Conservation (phyloP, 23 tunicate genomes). For the Ascidia mentula region DNA sequence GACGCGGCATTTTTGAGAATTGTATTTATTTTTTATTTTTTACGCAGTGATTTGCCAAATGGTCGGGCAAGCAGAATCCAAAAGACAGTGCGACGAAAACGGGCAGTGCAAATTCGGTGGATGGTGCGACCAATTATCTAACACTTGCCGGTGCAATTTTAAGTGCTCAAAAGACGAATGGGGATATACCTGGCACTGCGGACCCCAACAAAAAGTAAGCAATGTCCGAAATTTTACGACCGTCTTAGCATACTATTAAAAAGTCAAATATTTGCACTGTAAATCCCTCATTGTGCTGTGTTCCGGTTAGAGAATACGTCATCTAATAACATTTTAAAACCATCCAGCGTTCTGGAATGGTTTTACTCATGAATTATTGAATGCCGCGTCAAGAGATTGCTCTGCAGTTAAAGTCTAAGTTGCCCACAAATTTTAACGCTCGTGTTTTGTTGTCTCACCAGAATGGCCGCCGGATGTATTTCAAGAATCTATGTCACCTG, state of each 20-base stretch:
- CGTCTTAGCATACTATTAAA: neutral
- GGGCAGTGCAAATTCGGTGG: constrained; percentile 41
- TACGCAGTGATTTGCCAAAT: neutral
- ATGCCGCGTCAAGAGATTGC: neutral
- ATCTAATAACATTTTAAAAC: neutral
- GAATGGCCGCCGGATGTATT: constrained; percentile 3
- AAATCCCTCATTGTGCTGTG: no score
- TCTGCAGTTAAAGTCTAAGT: neutral
- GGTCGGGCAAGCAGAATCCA: neutral
- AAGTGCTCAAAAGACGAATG: constrained; percentile 10
- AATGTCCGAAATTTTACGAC: neutral
- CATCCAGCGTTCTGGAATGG: neutral
- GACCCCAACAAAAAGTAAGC: constrained; percentile 19
- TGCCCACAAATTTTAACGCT: no score
- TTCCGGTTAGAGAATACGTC: neutral
- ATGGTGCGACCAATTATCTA: neutral
- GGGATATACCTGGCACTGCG: constrained; percentile 10
- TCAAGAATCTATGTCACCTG: constrained; percentile 36
- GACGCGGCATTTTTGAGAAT: no score
- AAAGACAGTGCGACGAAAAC: constrained; percentile 20
- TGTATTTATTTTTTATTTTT: no score
- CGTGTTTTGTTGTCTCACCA: neutral
- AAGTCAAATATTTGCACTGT: neutral
- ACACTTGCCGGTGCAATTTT: constrained; percentile 15
- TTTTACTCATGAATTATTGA: neutral